Base-by-base conservation (phyloP, 2,888 invertebrate species). In the Amblyteles armatorius region DNA sequence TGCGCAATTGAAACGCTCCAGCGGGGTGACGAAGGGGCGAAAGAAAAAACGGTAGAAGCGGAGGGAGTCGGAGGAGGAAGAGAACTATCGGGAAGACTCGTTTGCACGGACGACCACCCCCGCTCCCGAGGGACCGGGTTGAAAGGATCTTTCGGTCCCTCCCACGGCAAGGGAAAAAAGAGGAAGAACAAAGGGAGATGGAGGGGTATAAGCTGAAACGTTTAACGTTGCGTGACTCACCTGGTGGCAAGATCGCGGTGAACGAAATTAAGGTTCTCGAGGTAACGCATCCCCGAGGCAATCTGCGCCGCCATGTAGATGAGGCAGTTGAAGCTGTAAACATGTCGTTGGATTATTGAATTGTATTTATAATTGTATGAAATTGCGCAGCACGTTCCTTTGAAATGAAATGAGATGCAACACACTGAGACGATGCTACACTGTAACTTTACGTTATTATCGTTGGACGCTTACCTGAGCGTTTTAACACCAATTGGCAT, bases 201-300 rank as follows among this genome's bases (percentile, higher is more conserved):
- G 29, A 29, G 67, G n/a, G 48, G 29, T 33, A 73, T 44, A 33
- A 36, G 40, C 26, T n/a, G 57, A 40, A 67, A 82, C 55, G 57
- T 79, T 85, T 71, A 57, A 71, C 22, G 50, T 36, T 50, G 57
- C 74, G 67, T 68, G 29, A 89, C 91, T 92, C 90, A 96, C 96
- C 97, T 96, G 55, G 98, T 97, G 73, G 98, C 98, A 90, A 98
- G 94, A 94, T 98, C 98, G 68, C 98, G 95, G 94, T 98, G 98
- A 71, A 98, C 98, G 93, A 98, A 98, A 94, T 98, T 97, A 88
- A 98, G 95, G 69, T 97, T 96, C 94, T 98, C 97, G 90, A 98
- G 94, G 94, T 98, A 98, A 91, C 97, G 96, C 98, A 98, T 98
- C 16, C 98, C 98, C 3, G 97, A 97, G 1, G 98, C 97, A 87